These are phyloP conservation scores for Eledona agricola DNA, from an alignment of 2,888 invertebrate species.

Conservation along the genomic window DNA sequence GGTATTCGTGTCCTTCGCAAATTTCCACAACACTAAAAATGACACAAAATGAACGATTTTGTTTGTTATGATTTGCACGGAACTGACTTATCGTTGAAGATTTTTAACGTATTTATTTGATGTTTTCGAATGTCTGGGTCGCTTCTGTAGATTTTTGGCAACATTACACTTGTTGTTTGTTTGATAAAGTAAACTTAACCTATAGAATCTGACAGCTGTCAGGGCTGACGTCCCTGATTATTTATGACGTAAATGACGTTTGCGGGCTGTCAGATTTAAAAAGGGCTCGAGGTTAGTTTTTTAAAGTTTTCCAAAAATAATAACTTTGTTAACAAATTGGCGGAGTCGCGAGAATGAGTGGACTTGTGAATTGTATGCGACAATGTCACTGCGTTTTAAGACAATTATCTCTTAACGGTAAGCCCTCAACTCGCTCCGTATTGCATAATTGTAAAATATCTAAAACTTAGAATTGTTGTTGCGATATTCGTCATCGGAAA, in stretches of 20 bases:
- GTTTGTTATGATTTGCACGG: no score
- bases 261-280: neutral
- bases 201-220: neutral
- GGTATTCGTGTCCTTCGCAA: slow-evolving; percentile 75
- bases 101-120: slow-evolving; percentile 83
- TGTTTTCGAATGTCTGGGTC: slow-evolving; percentile 71
- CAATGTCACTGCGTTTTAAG: neutral
- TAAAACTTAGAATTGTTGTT: slow-evolving; percentile 1
- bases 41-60: no score
- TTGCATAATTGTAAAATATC: neutral
- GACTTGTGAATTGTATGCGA: no score
- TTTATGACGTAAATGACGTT: neutral
- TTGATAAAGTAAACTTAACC: slow-evolving; percentile 2
- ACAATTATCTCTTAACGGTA: slow-evolving; percentile 4
- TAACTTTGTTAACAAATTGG: neutral
- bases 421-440: neutral
- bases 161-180: slow-evolving; percentile 58
- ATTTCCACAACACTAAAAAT: slow-evolving; percentile 74
- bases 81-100: slow-evolving; percentile 82
- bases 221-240: neutral
- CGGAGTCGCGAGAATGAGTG: no score
- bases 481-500: slow-evolving; percentile 33
- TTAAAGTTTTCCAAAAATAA: neutral
- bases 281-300: neutral
- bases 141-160: slow-evolving; percentile 66